Base-by-base conservation (phyloP, 2,888 invertebrate genomes). In the Nomada ferruginata region DNA sequence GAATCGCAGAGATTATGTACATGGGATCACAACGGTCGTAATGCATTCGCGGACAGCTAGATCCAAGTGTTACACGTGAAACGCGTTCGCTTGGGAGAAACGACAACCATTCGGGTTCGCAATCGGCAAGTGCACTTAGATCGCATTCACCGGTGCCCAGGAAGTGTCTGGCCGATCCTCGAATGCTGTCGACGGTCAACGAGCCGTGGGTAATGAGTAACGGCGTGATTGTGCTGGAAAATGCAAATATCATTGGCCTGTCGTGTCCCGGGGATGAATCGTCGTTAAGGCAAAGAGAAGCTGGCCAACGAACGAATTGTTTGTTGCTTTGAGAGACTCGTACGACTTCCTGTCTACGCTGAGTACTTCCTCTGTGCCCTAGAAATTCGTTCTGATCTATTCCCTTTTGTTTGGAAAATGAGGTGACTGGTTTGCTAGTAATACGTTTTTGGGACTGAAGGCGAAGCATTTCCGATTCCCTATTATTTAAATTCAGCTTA, bases 211-310 rank as follows among this genome's bases (percentile, higher is more conserved):
- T 83, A 84, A 84, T 79, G 83, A 83, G 84, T 83, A 83, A 84
- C 77, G 80, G 71, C 76, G 71, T 73, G 84, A 84, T 78, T 82
- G 82, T 83, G 82, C 71, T 75, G 79, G 82, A 79, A 83, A 82
- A 82, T 83, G 82, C 79, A 83, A 83, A 83, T 83, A 82, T 82
- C 82, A 73, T 75, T 70, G 69, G 75, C 64, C 61, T 59, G 82
- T 64, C 82, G 61, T 72, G 68, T 73, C 2, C 26, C 2, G 20
- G 26, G 64, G 57, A 76, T 71, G 76, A 76, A 83, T 83, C 72
- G 69, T 73, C 66, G 57, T 61, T 79, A 71, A 82, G 60, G 60
- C 65, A 70, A 87, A 79, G 86, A 85, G 88, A 87, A 89, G 55
- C 73, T n/a, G 36, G 11, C 2, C 18, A 9, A 57, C 85, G 78